phyloP scores from a whole-genome alignment of 1,140 invertebrate genomes.

The Trypoxylus dichotomus region DNA sequence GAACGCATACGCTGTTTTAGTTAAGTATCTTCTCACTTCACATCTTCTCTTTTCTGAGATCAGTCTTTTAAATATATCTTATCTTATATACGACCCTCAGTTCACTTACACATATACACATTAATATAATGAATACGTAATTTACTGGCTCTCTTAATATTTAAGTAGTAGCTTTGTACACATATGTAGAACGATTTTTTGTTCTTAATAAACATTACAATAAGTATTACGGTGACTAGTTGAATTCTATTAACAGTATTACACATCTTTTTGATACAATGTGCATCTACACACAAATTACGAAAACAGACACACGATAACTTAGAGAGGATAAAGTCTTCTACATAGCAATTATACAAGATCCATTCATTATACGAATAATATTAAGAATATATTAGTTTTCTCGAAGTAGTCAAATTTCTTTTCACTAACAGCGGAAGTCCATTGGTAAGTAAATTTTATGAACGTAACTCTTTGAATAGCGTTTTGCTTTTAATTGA shows the following conservation, averaged over 20 bases:
- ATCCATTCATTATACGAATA: neutral
- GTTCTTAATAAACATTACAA: neutral
- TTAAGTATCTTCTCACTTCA: neutral
- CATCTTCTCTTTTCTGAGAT: neutral
- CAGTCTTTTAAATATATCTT: neutral
- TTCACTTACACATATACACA: neutral
- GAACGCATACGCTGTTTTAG: neutral
- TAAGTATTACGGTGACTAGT: slow-evolving; percentile 2
- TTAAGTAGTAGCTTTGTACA: neutral
- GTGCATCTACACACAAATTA: neutral
- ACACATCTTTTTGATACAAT: neutral
- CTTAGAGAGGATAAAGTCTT: neutral
- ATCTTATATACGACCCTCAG: neutral
- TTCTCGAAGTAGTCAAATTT: neutral
- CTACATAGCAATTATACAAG: neutral
- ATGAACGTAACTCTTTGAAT: neutral
- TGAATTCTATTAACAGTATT: neutral
- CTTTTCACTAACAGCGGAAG: neutral
- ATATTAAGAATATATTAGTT: neutral
- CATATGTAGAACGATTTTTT: neutral
- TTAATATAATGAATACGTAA: neutral
- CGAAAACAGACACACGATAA: neutral
- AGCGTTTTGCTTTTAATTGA: neutral
- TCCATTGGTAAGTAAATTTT: neutral
- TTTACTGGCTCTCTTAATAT: neutral